Evolutionary conservation across 2,113 vertebrate species (phyloP).

Genomic region (Rhynchopsitta pachyrhyncha): DNA sequence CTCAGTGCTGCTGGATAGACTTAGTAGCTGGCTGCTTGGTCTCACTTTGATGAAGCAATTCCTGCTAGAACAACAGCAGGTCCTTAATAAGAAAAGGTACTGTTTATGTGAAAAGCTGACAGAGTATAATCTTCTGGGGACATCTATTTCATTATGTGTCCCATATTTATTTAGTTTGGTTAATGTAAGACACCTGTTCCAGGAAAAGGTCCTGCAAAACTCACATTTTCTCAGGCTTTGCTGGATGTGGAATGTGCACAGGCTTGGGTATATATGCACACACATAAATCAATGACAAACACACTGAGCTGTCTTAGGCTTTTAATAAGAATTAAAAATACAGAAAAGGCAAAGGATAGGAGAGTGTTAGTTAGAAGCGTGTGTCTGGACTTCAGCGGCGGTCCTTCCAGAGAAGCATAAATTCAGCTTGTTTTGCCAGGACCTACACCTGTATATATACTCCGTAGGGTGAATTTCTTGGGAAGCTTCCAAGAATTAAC

Average conservation of each 20-base stretch:
- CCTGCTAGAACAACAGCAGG: background rate
- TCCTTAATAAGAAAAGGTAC: constrained; percentile 7
- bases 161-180: constrained; percentile 51
- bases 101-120: constrained; percentile 33
- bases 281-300: constrained; percentile 12
- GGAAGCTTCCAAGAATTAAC: constrained; percentile 30
- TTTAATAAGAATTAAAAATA: constrained; percentile 8
- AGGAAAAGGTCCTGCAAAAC: background rate
- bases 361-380: background rate
- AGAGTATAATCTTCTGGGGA: background rate
- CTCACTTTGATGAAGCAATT: background rate
- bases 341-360: background rate
- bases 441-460: background rate
- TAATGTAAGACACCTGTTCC: constrained; percentile 44
- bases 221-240: constrained; percentile 11
- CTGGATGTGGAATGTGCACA: constrained; percentile 7
- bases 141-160: background rate
- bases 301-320: background rate
- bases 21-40: background rate
- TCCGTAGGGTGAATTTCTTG: background rate
- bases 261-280: background rate
- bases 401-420: background rate
- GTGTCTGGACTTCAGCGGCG: background rate
- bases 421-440: background rate
- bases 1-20: background rate